phyloP scores from a whole-genome alignment of 2,113 vertebrate species.

The Phasianus colchicus region DNA sequence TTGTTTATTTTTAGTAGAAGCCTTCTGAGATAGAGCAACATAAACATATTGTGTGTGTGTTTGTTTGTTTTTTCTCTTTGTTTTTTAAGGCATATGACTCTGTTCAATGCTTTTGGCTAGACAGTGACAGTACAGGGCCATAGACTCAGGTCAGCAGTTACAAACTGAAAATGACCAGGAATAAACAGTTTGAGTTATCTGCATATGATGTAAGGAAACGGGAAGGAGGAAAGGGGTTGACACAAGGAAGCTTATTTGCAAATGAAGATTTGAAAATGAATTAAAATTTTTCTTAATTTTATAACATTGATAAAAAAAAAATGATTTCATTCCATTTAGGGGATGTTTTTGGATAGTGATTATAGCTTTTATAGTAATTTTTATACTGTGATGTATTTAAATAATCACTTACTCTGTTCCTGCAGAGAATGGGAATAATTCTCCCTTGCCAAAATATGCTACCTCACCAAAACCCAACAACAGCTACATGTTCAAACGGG shows the following conservation, averaged over 20 bases:
- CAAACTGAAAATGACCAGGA: not conserved
- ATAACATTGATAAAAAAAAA: not conserved
- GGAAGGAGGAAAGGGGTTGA: not conserved
- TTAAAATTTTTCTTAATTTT: not conserved
- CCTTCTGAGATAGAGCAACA: not conserved
- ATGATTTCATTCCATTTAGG: not conserved
- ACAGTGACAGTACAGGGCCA: not conserved
- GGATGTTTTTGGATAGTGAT: not conserved
- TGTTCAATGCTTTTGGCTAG: not conserved
- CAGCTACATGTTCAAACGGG: conserved; percentile 99
- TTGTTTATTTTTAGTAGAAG: not conserved
- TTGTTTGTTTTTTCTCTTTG: not conserved
- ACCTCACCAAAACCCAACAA: conserved; percentile 99
- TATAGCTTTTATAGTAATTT: not conserved
- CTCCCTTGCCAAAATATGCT: conserved; percentile 96
- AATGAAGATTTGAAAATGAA: not conserved
- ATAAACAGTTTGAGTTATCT: not conserved
- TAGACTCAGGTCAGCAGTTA: not conserved
- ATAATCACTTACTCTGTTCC: conserved; percentile 40
- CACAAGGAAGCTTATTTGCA: not conserved
- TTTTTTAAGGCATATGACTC: not conserved
- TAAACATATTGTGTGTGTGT: not conserved
- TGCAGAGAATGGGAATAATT: conserved; percentile 93
- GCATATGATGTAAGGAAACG: not conserved
- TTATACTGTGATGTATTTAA: not conserved